Percentiles rank a stretch among this genome's conserved stretches.
These are phyloP conservation scores for Belgica antarctica DNA, from an alignment of 2,888 invertebrate genomes.

Conservation along the genomic window DNA sequence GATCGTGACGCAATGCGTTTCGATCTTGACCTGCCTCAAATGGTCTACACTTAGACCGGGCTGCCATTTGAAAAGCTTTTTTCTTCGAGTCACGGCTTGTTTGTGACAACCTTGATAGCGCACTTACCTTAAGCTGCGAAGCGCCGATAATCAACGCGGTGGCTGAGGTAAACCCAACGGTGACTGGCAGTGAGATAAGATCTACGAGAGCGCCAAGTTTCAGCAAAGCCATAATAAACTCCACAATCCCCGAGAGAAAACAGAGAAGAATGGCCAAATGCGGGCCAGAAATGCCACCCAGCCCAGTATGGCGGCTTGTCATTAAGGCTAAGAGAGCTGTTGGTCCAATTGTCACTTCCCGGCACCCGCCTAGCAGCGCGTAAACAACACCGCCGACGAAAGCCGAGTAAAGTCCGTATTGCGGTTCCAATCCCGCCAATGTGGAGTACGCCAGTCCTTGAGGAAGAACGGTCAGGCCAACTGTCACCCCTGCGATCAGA, in stretches of 20 bases:
- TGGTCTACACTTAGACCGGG: no score
- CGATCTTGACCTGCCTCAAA: no score
- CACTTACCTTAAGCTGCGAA: constrained; percentile 74
- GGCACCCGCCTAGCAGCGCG: constrained; percentile 82
- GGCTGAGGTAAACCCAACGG: constrained; percentile 86
- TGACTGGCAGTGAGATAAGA: constrained; percentile 86
- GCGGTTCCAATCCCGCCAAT: constrained; percentile 80
- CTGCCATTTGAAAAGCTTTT: no score
- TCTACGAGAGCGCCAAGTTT: constrained; percentile 83
- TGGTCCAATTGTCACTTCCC: constrained; percentile 84
- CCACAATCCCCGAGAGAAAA: constrained; percentile 77
- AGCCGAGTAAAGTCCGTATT: constrained; percentile 93
- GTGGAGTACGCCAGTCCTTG: constrained; percentile 91
- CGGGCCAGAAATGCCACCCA: constrained; percentile 56
- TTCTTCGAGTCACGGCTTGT: no score
- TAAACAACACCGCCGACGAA: constrained; percentile 93
- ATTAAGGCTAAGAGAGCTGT: constrained; percentile 92
- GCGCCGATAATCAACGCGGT: constrained; percentile 87
- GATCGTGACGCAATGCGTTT: no score
- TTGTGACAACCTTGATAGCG: constrained; percentile 30
- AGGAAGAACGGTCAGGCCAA: constrained; percentile 89
- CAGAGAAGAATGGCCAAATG: constrained; percentile 81
- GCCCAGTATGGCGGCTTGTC: constrained; percentile 66
- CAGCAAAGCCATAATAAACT: constrained; percentile 76
- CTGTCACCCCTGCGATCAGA: constrained; percentile 86